phyloP scores from a whole-genome alignment of 2,888 invertebrate species.

The Suillia variegata region DNA sequence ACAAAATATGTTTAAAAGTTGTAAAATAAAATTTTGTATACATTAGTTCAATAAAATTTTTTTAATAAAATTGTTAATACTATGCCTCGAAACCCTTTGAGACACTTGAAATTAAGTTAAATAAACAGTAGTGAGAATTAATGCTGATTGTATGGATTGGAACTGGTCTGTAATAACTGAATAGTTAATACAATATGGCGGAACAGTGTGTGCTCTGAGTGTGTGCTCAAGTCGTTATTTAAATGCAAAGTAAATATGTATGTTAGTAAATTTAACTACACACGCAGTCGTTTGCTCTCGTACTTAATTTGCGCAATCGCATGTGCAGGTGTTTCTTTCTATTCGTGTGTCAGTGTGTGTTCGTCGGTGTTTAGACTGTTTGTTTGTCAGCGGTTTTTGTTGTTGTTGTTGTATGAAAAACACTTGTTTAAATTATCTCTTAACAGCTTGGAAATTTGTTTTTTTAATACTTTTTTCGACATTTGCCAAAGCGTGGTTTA shows the following conservation, averaged over 20 bases:
- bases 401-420: constrained; percentile 17
- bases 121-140: too few relatives aligned
- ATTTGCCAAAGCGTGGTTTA: too few relatives aligned
- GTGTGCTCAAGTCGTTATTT: constrained; percentile 15
- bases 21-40: too few relatives aligned
- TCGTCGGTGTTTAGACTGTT: constrained; percentile 7
- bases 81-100: too few relatives aligned
- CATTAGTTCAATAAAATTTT: too few relatives aligned
- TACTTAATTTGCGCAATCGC: background rate
- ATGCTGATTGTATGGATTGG: too few relatives aligned
- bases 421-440: constrained; percentile 50
- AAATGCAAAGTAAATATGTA: constrained; percentile 19
- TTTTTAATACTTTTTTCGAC: constrained; percentile 18
- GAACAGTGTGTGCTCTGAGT: background rate
- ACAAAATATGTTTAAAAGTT: too few relatives aligned
- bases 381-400: too few relatives aligned
- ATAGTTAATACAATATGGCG: constrained; percentile 6
- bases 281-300: background rate
- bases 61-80: too few relatives aligned
- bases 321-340: background rate
- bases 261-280: constrained; percentile 6
- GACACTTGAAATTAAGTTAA: background rate
- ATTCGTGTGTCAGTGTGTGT: background rate
- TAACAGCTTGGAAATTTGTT: constrained; percentile 42
- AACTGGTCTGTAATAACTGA: background rate